A percentile compares a stretch with the other conserved stretches of the same genome.
Conservation (phyloP, 2,888 invertebrate genomes). For the Pemphredon lugubris region DNA sequence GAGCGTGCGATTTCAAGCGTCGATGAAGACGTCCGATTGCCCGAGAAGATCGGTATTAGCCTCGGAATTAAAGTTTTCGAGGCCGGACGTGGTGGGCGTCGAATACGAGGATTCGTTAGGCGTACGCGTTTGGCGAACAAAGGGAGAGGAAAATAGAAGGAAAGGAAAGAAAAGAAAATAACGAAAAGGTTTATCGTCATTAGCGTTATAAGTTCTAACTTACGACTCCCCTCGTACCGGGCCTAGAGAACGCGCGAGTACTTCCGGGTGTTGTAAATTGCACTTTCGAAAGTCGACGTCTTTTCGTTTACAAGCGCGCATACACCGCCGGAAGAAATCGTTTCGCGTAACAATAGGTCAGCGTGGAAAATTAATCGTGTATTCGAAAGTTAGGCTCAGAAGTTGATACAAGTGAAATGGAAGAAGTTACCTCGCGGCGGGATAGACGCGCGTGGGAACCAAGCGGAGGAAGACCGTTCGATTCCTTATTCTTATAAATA, state of each 20-base stretch:
- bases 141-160: no score
- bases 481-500: no score
- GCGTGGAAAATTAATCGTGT: no score
- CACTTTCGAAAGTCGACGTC: background rate
- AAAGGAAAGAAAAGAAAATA: no score
- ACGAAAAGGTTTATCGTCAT: slow-evolving; percentile 8
- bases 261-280: background rate
- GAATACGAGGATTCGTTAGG: slow-evolving; percentile 40
- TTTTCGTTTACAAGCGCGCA: no score
- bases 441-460: no score
- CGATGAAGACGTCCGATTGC: slow-evolving; percentile 39
- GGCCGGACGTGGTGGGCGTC: slow-evolving; percentile 51
- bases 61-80: slow-evolving; percentile 30
- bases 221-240: slow-evolving; percentile 1
- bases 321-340: no score
- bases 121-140: background rate
- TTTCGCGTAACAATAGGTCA: no score
- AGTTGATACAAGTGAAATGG: no score
- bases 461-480: no score
- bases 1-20: slow-evolving; percentile 19
- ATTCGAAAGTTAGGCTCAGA: no score
- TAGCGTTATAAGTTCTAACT: slow-evolving; percentile 31
- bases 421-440: no score
- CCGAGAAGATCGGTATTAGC: slow-evolving; percentile 11
- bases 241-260: background rate